Conservation (phyloP, 2,113 vertebrate species). For the Pollimyrus isidori region DNA sequence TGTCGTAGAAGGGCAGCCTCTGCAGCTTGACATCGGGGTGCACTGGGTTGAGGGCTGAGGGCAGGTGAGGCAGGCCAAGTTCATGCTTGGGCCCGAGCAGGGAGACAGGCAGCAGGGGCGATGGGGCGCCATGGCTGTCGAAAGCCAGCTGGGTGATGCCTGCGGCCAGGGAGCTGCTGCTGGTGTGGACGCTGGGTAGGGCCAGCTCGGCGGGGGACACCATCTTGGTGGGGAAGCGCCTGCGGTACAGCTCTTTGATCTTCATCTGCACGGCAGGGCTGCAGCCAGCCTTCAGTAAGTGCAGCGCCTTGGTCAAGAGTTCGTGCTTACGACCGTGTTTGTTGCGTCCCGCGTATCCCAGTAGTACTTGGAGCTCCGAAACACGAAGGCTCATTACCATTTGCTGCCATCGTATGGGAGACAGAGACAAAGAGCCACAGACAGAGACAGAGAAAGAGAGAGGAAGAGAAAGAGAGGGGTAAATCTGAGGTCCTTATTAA, state of each 20-base stretch:
- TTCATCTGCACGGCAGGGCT: constrained; percentile 97
- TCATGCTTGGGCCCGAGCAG: constrained; percentile 95
- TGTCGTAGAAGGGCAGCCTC: constrained; percentile 92
- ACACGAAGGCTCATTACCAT: constrained; percentile 99
- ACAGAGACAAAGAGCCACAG: neutral
- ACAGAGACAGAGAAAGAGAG: neutral
- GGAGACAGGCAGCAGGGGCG: constrained; percentile 84
- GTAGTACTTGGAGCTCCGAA: constrained; percentile 95
- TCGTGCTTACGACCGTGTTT: constrained; percentile 99
- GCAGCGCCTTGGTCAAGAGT: constrained; percentile 93
- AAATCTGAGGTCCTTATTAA: neutral
- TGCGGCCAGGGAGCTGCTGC: constrained; percentile 69
- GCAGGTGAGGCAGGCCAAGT: constrained; percentile 86
- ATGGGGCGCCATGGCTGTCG: constrained; percentile 78
- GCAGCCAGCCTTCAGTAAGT: constrained; percentile 92
- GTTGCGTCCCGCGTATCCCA: constrained; percentile 97
- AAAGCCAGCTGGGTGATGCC: constrained; percentile 82
- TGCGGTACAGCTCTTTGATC: constrained; percentile 96
- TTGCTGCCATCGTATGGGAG: constrained; percentile 67
- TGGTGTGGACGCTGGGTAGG: constrained; percentile 77
- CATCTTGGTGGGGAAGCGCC: constrained; percentile 94
- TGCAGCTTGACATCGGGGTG: constrained; percentile 97
- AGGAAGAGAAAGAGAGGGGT: neutral
- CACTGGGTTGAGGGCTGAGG: constrained; percentile 85
- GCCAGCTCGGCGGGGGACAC: constrained; percentile 83